Conservation (phyloP, 2,113 vertebrate species). For the Chloropsis cyanopogon region DNA sequence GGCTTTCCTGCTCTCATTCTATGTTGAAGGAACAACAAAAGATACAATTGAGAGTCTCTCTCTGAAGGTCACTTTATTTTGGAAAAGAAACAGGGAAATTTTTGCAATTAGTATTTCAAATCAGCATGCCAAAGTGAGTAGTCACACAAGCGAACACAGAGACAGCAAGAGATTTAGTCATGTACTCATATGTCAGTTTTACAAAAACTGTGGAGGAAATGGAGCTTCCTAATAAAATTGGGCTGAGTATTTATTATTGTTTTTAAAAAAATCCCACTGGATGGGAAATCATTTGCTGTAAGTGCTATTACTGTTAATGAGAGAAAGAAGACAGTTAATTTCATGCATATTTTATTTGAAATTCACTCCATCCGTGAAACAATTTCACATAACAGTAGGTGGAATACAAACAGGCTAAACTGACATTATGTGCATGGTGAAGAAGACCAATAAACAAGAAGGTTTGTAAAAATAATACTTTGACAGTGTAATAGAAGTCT, state of each 20-base stretch:
- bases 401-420: background rate
- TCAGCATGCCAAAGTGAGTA: background rate
- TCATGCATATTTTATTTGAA: constrained; percentile 8
- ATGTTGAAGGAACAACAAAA: background rate
- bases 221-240: background rate
- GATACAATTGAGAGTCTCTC: background rate
- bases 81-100: background rate
- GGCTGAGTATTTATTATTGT: background rate
- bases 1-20: background rate
- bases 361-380: background rate
- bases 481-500: background rate
- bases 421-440: background rate
- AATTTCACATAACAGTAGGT: background rate
- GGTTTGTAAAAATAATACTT: background rate
- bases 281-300: background rate
- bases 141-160: background rate
- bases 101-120: constrained; percentile 14
- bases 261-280: background rate
- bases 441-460: background rate
- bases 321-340: constrained; percentile 8
- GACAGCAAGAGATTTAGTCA: background rate
- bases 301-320: constrained; percentile 20
- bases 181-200: background rate
- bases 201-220: background rate
- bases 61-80: background rate